phyloP scores from a whole-genome alignment of 2,797 vertebrate species.

The Sebastes diaconus region DNA sequence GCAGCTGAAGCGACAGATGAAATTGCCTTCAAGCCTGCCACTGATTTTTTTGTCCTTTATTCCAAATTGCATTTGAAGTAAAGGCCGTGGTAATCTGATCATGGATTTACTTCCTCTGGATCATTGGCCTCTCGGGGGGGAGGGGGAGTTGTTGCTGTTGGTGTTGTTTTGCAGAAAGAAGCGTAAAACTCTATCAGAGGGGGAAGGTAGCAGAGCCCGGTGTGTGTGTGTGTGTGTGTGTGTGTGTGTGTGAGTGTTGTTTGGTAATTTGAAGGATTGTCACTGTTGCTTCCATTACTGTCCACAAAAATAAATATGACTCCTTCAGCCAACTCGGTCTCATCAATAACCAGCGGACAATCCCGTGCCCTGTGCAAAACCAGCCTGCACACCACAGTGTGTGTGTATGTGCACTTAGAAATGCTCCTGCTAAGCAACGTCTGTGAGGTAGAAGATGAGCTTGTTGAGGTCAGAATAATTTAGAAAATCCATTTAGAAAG shows the following conservation, averaged over 20 bases:
- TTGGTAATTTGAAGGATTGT: constrained; percentile 4
- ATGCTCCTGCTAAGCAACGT: neutral
- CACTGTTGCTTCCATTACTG: constrained; percentile 5
- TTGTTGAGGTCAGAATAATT: neutral
- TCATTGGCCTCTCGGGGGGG: constrained; percentile 30
- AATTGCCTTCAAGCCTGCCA: constrained; percentile 28
- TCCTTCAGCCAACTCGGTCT: neutral
- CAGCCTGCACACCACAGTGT: neutral
- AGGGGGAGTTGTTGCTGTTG: neutral
- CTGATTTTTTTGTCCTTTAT: constrained; percentile 11
- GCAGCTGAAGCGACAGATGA: constrained; percentile 2
- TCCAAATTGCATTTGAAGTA: constrained; percentile 35
- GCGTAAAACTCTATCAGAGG: constrained; percentile 28
- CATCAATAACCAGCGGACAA: neutral
- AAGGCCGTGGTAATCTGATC: constrained; percentile 48
- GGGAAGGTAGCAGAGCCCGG: neutral
- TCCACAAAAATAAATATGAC: neutral
- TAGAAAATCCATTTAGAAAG: neutral
- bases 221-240: neutral
- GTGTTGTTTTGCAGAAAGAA: constrained; percentile 36
- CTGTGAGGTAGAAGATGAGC: neutral
- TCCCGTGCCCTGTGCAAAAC: neutral
- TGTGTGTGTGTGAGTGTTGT: neutral
- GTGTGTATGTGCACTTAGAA: neutral
- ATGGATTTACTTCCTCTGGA: constrained; percentile 47